Evolutionary conservation across 2,113 vertebrate species (phyloP), one percentile per base, ranked within the genome.

Genomic region (Picathartes gymnocephalus): DNA sequence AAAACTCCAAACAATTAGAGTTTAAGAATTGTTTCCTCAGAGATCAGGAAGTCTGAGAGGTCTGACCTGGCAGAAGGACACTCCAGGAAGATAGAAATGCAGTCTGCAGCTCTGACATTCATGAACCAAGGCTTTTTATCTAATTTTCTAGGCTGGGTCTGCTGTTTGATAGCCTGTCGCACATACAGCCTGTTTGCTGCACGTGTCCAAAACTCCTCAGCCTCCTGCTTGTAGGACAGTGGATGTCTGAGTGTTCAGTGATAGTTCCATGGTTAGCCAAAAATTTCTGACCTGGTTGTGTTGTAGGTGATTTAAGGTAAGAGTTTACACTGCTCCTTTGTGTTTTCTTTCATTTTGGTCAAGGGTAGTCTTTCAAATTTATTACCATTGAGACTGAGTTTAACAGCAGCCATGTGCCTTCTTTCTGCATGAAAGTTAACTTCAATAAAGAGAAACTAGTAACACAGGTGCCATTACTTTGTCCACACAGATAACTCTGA

Each of bases 221-320:
- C 48, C 35, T 76, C 13, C 20, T 2, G 0, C 62, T 39, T 57
- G n/a, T 21, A 53, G 47, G 31, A 57, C 0, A 0, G 27, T 56
- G 42, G 10, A 19, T 61, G 62, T 9, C 28, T 30, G 22, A 2
- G 0, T 17, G 22, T 62, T 48, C 57, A 45, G 24, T 21, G 39
- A 23, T 21, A 35, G 27, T 47, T 79, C 39, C 10, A 31, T 24
- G 11, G n/a, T 80, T 45, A 71, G 35, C 35, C 45, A 4, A 31
- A 44, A 0, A 1, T 24, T 83, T 72, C 33, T 5, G 4, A 76
- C 39, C 31, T 50, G 17, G 0, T 16, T 54, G 35, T 54, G 57
- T 68, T n/a, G 18, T 28, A 37, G 30, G 25, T 0, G 0, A 54
- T 62, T 71, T 53, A 45, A 71, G 20, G 24, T 53, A 44, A 68